Base-by-base conservation (phyloP, 2,888 invertebrate genomes). In the Cylloceria caligata region DNA sequence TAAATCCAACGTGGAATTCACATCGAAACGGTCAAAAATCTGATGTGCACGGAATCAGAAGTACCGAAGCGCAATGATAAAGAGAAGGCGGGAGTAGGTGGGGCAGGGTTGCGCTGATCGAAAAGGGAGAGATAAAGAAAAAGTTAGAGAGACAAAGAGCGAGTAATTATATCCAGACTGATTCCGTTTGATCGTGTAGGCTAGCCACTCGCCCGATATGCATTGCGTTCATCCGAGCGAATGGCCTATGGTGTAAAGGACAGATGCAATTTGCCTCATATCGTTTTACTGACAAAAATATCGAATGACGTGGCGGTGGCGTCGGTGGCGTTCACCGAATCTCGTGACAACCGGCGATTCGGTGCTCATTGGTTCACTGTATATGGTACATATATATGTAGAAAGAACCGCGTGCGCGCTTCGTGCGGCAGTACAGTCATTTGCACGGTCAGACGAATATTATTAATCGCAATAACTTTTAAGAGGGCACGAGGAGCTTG, bases 261-360 rank as follows among this genome's bases (percentile, higher is more conserved):
- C 91, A 91, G 90, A 90, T 90, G 89, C 91, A 91, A 91, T 91
- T 91, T 90, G 86, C 88, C 88, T 87, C 88, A 89, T 89, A 91
- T 91, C 91, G 90, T 89, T 91, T 90, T 89, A 88, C 89, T 90
- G 91, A 91, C 90, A 91, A 91, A 91, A 89, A 90, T 89, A 90
- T 91, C 90, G 88, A 88, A 87, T 89, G 87, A 87, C 87, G 87
- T 71, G 76, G 76, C 73, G 75, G 71, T 49, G 74, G 36, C 73
- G 78, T 72, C 69, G 47, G 62, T 49, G 62, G 73, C 45, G 64
- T 79, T 68, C 77, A 36, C 49, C 52, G 57, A 82, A 73, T 49
- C 36, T 68, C 60, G 49, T 71, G 83, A 78, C 76, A 71, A 71
- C 49, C 71, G 73, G 39, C 71, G 45, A 78, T 80, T 62, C 76